A percentile compares a stretch with the other conserved stretches of the same genome.
Conservation (phyloP, 2,113 vertebrate species). For the Taurulus bubalis region DNA sequence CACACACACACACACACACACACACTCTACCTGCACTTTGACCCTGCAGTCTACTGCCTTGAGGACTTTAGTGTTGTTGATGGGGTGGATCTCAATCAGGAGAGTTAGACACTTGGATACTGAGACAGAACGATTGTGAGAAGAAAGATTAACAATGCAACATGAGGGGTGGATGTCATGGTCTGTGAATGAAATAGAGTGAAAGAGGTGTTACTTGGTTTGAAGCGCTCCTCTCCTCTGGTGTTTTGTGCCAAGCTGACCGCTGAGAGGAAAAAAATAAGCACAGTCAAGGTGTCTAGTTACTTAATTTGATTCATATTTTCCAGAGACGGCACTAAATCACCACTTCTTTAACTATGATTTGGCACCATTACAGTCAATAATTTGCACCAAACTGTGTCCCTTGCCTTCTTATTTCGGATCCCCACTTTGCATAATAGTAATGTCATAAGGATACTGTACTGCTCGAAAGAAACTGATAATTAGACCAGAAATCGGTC, state of each 20-base stretch:
- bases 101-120: conserved; percentile 91
- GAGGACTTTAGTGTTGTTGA: conserved; percentile 94
- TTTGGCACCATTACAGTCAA: background rate
- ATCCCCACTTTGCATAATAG: background rate
- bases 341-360: background rate
- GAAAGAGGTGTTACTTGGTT: conserved; percentile 86
- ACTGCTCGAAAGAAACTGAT: background rate
- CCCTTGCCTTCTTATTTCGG: background rate
- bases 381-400: conserved; percentile 13
- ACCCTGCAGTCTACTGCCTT: conserved; percentile 94
- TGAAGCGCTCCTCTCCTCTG: conserved; percentile 79
- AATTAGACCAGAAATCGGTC: background rate
- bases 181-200: background rate
- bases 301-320: conserved; percentile 8
- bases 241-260: conserved; percentile 88
- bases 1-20: conserved; percentile 17
- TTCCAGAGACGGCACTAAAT: conserved; percentile 1
- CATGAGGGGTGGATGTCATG: background rate
- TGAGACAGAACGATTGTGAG: conserved; percentile 52
- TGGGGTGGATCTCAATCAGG: conserved; percentile 92
- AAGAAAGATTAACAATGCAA: background rate
- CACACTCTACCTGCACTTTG: conserved; percentile 88
- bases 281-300: conserved; percentile 4
- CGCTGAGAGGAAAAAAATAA: conserved; percentile 78
- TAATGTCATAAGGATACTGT: background rate